Conservation (phyloP, 2,113 vertebrate species). For the Prionailurus bengalensis region DNA sequence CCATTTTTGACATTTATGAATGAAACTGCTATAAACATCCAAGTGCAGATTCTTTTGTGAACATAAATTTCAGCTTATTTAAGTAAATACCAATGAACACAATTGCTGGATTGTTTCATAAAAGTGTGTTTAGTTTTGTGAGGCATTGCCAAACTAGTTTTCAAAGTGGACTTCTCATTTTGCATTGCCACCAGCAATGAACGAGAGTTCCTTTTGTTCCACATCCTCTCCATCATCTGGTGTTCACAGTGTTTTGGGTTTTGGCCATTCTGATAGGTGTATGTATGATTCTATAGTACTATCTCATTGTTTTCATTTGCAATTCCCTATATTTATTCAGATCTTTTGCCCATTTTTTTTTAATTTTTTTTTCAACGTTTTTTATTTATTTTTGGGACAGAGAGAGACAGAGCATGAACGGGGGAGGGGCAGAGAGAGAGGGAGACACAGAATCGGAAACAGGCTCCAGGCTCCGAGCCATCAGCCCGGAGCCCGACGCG, state of each 20-base stretch:
- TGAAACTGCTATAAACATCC: not conserved
- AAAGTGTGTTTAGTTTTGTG: not conserved
- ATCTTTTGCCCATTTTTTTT: not conserved
- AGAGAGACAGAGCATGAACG: too few species aligned
- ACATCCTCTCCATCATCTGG: not conserved
- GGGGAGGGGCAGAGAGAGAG: too few species aligned
- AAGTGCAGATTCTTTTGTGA: not conserved
- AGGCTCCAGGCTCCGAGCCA: too few species aligned
- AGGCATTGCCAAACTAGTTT: not conserved
- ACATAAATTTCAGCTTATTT: not conserved
- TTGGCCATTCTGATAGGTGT: not conserved
- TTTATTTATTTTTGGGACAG: too few species aligned
- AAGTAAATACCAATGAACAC: not conserved
- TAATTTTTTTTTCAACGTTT: too few species aligned
- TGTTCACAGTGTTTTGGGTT: not conserved
- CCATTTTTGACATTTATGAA: not conserved
- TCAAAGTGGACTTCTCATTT: not conserved
- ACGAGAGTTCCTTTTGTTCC: not conserved
- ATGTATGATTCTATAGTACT: too few species aligned
- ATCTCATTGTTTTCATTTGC: not conserved
- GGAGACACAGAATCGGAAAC: too few species aligned
- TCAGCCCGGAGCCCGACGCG: too few species aligned
- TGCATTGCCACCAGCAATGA: not conserved
- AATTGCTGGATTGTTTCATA: not conserved
- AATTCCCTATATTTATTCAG: not conserved